A percentile compares a stretch with the other conserved stretches of the same genome.
phyloP scores from a whole-genome alignment of 2,797 vertebrate species.

The Lithobates pipiens region DNA sequence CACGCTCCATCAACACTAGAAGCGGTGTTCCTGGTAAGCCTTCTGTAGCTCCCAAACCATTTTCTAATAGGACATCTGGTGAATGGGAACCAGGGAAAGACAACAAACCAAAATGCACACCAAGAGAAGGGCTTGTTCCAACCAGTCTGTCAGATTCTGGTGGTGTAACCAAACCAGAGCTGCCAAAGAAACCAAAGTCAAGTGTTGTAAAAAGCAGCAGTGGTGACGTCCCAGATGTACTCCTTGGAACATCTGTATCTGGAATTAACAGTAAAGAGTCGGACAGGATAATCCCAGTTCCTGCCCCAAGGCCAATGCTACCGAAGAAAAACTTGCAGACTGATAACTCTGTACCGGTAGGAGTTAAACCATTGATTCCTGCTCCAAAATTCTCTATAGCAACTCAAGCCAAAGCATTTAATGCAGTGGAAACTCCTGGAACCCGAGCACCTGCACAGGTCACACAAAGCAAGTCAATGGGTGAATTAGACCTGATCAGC shows the following conservation, averaged over 20 bases:
- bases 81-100: constrained; percentile 74
- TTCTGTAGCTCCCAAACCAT: constrained; percentile 76
- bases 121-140: constrained; percentile 68
- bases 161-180: constrained; percentile 76
- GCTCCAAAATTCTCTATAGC: constrained; percentile 72
- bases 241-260: constrained; percentile 50
- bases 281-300: constrained; percentile 72
- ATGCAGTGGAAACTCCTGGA: constrained; percentile 70
- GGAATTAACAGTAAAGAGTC: constrained; percentile 63
- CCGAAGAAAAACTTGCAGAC: constrained; percentile 73
- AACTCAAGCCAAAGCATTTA: constrained; percentile 73
- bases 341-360: constrained; percentile 69
- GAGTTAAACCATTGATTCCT: constrained; percentile 65
- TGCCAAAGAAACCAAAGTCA: constrained; percentile 81
- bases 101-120: constrained; percentile 67
- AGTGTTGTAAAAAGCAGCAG: constrained; percentile 71
- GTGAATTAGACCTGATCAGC: constrained; percentile 82
- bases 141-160: constrained; percentile 63
- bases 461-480: constrained; percentile 69
- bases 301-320: constrained; percentile 77
- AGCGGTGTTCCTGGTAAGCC: constrained; percentile 82
- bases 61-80: constrained; percentile 73
- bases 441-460: constrained; percentile 57
- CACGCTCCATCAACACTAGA: constrained; percentile 78
- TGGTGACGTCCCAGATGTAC: constrained; percentile 69